Evolutionary conservation across 2,797 vertebrate species (phyloP).

Genomic region (Tapera naevia): DNA sequence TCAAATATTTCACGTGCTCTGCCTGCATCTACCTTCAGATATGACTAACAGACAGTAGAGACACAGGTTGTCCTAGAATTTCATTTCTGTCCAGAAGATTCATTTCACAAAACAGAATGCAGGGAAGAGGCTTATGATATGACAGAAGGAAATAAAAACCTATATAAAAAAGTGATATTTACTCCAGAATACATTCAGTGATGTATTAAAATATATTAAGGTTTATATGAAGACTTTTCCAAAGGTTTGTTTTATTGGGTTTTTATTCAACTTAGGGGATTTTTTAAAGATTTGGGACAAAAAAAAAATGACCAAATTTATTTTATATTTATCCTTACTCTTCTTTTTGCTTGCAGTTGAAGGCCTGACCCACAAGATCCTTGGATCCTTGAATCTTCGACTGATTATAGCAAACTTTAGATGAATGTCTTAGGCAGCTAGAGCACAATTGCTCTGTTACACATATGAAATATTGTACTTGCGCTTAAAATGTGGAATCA

Average conservation of each 20-base stretch:
- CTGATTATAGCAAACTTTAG: background rate
- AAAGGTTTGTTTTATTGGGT: background rate
- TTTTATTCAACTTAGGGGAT: background rate
- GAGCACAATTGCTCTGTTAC: background rate
- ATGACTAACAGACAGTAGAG: background rate
- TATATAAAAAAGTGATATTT: too few relatives aligned
- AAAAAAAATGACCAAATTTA: background rate
- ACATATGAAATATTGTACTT: background rate
- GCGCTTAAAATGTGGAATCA: background rate
- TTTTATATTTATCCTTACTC: too few relatives aligned
- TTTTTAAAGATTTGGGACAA: background rate
- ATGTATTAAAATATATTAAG: background rate
- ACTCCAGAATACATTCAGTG: too few relatives aligned
- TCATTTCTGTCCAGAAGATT: background rate
- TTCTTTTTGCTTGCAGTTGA: background rate
- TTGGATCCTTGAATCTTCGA: background rate
- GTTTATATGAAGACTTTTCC: background rate
- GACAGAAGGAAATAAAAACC: background rate
- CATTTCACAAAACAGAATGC: background rate
- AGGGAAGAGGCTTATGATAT: background rate
- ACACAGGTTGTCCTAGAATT: rapidly evolving
- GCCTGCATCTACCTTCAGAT: background rate
- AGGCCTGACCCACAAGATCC: background rate
- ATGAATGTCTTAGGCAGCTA: background rate
- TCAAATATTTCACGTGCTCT: background rate